Conservation (phyloP, 2,113 vertebrate species). For the Phalacrocorax brasilianus region DNA sequence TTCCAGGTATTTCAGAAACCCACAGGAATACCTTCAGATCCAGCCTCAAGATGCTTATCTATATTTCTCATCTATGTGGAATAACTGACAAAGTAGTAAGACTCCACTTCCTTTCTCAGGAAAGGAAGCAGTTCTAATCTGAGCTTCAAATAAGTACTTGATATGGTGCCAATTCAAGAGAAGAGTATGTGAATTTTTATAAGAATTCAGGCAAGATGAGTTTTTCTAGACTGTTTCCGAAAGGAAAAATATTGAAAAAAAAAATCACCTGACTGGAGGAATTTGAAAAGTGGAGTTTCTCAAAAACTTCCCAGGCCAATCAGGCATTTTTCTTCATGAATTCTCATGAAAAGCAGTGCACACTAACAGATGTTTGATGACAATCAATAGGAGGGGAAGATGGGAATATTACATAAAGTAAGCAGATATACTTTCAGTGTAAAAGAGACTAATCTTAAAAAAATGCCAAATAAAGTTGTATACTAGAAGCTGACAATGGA, state of each 20-base stretch:
- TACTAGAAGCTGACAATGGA: background rate
- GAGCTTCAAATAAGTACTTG: slow-evolving; percentile 19
- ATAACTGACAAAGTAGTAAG: background rate
- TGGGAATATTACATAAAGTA: background rate
- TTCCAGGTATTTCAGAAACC: background rate
- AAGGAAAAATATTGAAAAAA: background rate
- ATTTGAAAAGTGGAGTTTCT: background rate
- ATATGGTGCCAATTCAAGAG: background rate
- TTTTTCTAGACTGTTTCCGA: background rate
- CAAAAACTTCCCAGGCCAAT: background rate
- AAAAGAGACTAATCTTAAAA: background rate
- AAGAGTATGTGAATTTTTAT: slow-evolving; percentile 22
- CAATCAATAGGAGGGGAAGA: background rate
- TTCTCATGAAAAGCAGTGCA: background rate
- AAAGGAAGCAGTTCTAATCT: slow-evolving; percentile 31
- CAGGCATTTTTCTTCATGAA: background rate
- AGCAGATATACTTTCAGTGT: background rate
- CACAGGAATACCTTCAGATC: background rate
- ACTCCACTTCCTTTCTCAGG: slow-evolving; percentile 33
- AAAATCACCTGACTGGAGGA: background rate
- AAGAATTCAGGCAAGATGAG: background rate
- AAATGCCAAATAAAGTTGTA: background rate
- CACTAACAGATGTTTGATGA: background rate
- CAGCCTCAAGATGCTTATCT: slow-evolving; percentile 14
- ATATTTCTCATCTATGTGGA: background rate